phyloP scores from a whole-genome alignment of 1,140 invertebrate genomes.

The Drosophila baimaii region DNA sequence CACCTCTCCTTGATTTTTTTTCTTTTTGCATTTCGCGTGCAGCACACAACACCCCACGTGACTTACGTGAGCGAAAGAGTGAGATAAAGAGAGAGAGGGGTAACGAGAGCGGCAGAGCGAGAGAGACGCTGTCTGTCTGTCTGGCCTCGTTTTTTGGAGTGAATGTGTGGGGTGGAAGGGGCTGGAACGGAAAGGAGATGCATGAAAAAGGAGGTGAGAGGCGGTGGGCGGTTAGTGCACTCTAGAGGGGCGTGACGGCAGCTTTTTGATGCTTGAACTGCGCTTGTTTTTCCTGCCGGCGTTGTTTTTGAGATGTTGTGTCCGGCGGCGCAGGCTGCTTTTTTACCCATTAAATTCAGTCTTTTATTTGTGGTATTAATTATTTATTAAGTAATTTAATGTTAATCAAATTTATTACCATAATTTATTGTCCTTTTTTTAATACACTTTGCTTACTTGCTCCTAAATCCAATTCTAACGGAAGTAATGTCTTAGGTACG shows the following conservation, averaged over 20 bases:
- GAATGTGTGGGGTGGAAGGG: background rate
- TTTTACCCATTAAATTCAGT: conserved; percentile 6
- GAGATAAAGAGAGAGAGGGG: background rate
- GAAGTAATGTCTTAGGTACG: too few species aligned
- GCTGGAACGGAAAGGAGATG: conserved; percentile 4
- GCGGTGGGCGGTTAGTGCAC: conserved; percentile 21
- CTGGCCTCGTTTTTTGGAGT: conserved; percentile 40
- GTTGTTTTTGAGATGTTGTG: conserved; percentile 23
- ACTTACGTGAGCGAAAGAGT: conserved; percentile 15
- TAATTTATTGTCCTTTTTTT: too few species aligned
- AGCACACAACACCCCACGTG: conserved; percentile 64
- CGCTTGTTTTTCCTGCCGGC: conserved; percentile 29
- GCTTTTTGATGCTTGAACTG: conserved; percentile 45
- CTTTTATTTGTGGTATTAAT: too few species aligned
- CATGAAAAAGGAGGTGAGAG: conserved; percentile 5
- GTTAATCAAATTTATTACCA: too few species aligned
- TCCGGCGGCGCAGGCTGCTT: conserved; percentile 15
- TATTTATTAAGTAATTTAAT: too few species aligned
- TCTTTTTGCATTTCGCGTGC: conserved; percentile 57
- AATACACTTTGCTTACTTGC: too few species aligned
- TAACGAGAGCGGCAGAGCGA: conserved; percentile 1
- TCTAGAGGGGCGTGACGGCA: conserved; percentile 42
- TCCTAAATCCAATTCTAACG: too few species aligned
- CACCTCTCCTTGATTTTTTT: background rate
- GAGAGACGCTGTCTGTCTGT: conserved; percentile 36